These are phyloP conservation scores for Sesia bembeciformis DNA, from an alignment of 2,888 invertebrate genomes.

Conservation along the genomic window DNA sequence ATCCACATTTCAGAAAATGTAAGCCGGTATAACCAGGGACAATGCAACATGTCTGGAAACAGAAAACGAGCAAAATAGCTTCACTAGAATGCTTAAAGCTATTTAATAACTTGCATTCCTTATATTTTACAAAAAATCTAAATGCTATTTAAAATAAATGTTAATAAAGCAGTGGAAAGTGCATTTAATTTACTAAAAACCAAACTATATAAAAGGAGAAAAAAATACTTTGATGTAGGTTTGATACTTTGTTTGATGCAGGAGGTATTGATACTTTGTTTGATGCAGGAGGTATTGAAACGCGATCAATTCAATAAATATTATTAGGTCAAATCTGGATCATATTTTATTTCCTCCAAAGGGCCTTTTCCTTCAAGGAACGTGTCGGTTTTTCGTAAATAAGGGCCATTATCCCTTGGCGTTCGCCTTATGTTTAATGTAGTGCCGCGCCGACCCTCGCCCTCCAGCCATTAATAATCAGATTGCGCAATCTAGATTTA, in stretches of 20 bases:
- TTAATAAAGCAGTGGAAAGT: neutral
- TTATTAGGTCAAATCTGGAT: neutral
- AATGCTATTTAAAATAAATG: neutral
- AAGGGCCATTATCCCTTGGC: slow-evolving; percentile 41
- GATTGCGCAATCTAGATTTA: slow-evolving; percentile 49
- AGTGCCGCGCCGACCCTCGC: slow-evolving; percentile 38
- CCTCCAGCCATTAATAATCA: slow-evolving; percentile 53
- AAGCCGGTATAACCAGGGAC: neutral
- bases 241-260: too few relatives aligned
- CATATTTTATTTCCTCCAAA: slow-evolving; percentile 6
- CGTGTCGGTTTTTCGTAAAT: slow-evolving; percentile 38
- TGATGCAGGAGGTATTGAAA: neutral
- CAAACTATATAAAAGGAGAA: too few relatives aligned
- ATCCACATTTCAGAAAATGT: too few relatives aligned
- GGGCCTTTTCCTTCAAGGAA: slow-evolving; percentile 18
- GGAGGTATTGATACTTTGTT: too few relatives aligned
- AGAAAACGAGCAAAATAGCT: neutral
- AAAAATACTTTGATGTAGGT: too few relatives aligned
- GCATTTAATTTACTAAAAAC: neutral
- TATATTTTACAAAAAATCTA: slow-evolving; percentile 2
- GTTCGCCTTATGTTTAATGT: slow-evolving; percentile 45
- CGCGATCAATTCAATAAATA: neutral
- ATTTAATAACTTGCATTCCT: neutral
- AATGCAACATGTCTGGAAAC: neutral
- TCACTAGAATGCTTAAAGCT: neutral